These are phyloP conservation scores for Reticulitermes lucifugus DNA, from an alignment of 2,888 invertebrate species.

Conservation along the genomic window DNA sequence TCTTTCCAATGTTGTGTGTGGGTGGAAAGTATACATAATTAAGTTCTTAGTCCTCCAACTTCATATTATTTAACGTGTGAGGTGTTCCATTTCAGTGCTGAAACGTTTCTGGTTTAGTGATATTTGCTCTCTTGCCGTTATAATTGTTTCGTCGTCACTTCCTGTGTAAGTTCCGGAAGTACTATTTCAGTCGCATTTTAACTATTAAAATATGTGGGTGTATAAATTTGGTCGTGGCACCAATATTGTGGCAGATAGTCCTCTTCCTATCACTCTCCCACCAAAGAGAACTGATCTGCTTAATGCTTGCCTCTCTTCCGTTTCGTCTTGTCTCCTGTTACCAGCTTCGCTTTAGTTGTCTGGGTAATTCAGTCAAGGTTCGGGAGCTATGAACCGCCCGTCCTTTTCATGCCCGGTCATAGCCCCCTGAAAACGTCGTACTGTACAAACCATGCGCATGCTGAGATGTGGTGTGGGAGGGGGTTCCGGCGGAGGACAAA, in stretches of 20 bases:
- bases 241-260: not conserved
- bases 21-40: no score
- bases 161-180: not conserved
- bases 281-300: slow-evolving; percentile 2
- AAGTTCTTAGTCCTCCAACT: not conserved
- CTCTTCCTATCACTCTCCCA: not conserved
- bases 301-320: slow-evolving; percentile 61
- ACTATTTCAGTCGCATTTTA: not conserved
- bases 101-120: slow-evolving; percentile 12
- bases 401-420: slow-evolving; percentile 45
- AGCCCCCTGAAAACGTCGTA: slow-evolving; percentile 34
- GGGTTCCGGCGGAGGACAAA: not conserved
- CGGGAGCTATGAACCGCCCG: slow-evolving; percentile 81
- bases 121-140: slow-evolving; percentile 7
- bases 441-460: slow-evolving; percentile 15
- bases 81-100: not conserved
- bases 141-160: not conserved
- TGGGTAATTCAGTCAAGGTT: slow-evolving; percentile 89
- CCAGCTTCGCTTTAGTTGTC: slow-evolving; percentile 57
- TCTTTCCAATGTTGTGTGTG: no score
- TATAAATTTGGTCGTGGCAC: not conserved
- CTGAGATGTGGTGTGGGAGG: slow-evolving; percentile 10
- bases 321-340: slow-evolving; percentile 63
- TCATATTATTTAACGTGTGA: not conserved
- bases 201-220: not conserved